Conservation (phyloP, 2,888 invertebrate genomes). For the Drosophila demipolita region DNA sequence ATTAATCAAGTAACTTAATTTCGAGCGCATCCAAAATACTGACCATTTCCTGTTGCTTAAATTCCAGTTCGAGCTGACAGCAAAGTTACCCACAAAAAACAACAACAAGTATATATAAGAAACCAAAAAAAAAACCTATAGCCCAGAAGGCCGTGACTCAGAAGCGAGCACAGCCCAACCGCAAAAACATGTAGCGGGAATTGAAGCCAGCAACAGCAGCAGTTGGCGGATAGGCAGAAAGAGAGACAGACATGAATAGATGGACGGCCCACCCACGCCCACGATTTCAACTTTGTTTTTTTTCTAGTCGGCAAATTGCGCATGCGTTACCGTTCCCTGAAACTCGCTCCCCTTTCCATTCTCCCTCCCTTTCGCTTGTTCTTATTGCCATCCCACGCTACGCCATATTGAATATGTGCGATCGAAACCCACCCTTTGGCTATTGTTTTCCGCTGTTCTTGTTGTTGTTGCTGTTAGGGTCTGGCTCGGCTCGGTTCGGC, state of each 20-base stretch:
- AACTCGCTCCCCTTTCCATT: background rate
- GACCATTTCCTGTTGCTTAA: constrained; percentile 66
- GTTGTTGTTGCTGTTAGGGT: constrained; percentile 34
- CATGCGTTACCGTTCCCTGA: constrained; percentile 63
- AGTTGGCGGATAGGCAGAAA: background rate
- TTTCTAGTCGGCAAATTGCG: constrained; percentile 55
- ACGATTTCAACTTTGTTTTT: constrained; percentile 37
- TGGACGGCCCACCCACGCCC: constrained; percentile 65
- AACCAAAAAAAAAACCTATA: constrained; percentile 13
- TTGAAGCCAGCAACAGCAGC: constrained; percentile 31
- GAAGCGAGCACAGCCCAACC: constrained; percentile 43
- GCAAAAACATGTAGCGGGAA: constrained; percentile 46
- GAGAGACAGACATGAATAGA: constrained; percentile 19
- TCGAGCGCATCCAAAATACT: constrained; percentile 16
- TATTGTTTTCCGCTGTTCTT: constrained; percentile 12
- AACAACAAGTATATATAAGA: constrained; percentile 5
- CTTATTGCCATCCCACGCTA: constrained; percentile 50
- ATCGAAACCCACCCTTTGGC: constrained; percentile 50
- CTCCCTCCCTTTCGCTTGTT: background rate
- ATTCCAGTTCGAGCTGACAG: constrained; percentile 50
- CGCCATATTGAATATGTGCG: constrained; percentile 50
- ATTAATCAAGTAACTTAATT: background rate
- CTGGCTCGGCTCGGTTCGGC: constrained; percentile 18
- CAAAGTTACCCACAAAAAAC: constrained; percentile 27
- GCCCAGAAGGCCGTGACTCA: constrained; percentile 58